These are phyloP conservation scores for Zeuzera pyrina DNA, from an alignment of 2,888 invertebrate genomes.

Conservation along the genomic window DNA sequence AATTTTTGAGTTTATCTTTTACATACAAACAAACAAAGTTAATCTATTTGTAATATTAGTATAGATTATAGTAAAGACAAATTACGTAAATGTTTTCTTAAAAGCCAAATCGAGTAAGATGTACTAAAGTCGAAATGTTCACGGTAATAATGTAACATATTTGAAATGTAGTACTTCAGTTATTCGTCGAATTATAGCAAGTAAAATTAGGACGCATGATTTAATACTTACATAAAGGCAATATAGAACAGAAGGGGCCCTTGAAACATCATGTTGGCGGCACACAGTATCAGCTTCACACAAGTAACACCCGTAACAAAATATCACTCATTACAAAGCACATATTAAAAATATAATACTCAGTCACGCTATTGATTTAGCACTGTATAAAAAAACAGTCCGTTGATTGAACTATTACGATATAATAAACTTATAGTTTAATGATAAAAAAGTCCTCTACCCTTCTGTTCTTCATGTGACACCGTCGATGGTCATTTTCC, in stretches of 20 bases:
- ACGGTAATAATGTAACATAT: too few species aligned
- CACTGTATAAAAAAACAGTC: constrained; percentile 17
- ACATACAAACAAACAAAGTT: too few species aligned
- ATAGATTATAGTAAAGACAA: too few species aligned
- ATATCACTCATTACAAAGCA: constrained; percentile 33
- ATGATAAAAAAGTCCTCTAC: not conserved
- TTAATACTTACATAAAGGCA: constrained; percentile 50
- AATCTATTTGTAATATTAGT: too few species aligned
- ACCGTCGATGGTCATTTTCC: constrained; percentile 35
- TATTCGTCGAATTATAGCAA: constrained; percentile 7
- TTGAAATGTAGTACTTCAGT: too few species aligned
- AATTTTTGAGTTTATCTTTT: too few species aligned
- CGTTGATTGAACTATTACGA: not conserved
- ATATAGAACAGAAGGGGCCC: constrained; percentile 39
- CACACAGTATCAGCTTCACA: constrained; percentile 23
- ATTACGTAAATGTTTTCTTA: too few species aligned
- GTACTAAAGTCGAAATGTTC: too few species aligned
- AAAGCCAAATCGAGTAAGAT: too few species aligned
- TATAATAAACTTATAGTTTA: not conserved
- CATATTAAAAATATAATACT: constrained; percentile 27
- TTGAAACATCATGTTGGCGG: constrained; percentile 35
- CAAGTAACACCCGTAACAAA: constrained; percentile 31
- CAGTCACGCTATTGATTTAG: constrained; percentile 32
- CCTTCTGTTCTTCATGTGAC: constrained; percentile 28
- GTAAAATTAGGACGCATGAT: constrained; percentile 17